Evolutionary conservation across 1,140 invertebrate species (phyloP).

Genomic region (Hyles euphorbiae): DNA sequence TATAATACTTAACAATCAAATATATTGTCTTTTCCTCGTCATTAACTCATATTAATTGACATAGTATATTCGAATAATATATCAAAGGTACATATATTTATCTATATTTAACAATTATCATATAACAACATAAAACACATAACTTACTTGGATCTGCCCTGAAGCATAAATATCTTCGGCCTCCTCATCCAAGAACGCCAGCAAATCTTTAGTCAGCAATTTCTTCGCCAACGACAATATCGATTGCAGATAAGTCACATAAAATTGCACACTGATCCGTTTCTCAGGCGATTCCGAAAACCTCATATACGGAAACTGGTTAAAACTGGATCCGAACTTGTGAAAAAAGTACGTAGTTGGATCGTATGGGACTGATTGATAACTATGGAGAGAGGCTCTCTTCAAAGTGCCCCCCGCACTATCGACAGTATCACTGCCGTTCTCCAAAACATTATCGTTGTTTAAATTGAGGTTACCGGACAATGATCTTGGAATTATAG

Average conservation of each 20-base stretch:
- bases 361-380: slow-evolving; percentile 84
- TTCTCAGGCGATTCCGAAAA: slow-evolving; percentile 82
- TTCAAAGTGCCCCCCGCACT: slow-evolving; percentile 62
- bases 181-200: slow-evolving; percentile 89
- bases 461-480: slow-evolving; percentile 86
- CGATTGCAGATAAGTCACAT: slow-evolving; percentile 85
- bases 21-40: too few species aligned
- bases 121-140: too few species aligned
- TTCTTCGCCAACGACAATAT: slow-evolving; percentile 90
- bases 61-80: too few species aligned
- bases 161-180: slow-evolving; percentile 84
- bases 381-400: slow-evolving; percentile 78
- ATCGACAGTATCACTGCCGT: slow-evolving; percentile 68
- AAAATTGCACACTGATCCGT: slow-evolving; percentile 79
- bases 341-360: slow-evolving; percentile 91
- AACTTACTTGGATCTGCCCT: slow-evolving; percentile 75
- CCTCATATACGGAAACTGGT: slow-evolving; percentile 88
- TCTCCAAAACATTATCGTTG: slow-evolving; percentile 49
- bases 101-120: too few species aligned
- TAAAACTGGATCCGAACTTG: slow-evolving; percentile 95
- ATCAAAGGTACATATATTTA: too few species aligned
- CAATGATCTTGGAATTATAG: slow-evolving; percentile 94
- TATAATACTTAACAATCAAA: too few species aligned
- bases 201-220: slow-evolving; percentile 89
- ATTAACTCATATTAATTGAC: too few species aligned